A percentile compares a stretch with the other conserved stretches of the same genome.
These are phyloP conservation scores for Plecotus auritus DNA, from an alignment of 2,113 vertebrate genomes.

Conservation along the genomic window DNA sequence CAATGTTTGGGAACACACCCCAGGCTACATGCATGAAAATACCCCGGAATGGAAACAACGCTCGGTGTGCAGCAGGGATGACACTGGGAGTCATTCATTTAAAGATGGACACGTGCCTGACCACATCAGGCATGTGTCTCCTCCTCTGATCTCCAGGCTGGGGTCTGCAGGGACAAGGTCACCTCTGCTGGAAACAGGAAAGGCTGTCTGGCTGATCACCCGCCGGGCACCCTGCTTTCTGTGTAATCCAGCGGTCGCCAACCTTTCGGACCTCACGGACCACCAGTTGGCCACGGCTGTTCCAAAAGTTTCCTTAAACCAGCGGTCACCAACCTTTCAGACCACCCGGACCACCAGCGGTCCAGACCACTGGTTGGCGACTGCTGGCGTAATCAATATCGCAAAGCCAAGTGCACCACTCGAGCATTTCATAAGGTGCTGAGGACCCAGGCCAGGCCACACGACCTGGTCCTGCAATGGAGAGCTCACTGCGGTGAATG, in stretches of 20 bases:
- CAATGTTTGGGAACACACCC: background rate
- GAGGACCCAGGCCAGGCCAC: constrained; percentile 86
- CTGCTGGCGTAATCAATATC: constrained; percentile 73
- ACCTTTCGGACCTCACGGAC: no score
- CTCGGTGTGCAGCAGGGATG: constrained; percentile 84
- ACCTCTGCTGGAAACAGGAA: constrained; percentile 86
- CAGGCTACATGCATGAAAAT: background rate
- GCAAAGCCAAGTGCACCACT: constrained; percentile 85
- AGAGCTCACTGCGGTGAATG: constrained; percentile 80
- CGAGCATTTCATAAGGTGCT: constrained; percentile 86
- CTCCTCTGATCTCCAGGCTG: constrained; percentile 85
- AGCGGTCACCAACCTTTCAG: no score
- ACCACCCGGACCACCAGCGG: no score
- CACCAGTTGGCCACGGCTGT: no score
- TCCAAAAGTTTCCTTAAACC: no score
- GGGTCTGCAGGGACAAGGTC: constrained; percentile 86
- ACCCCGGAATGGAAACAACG: constrained; percentile 81
- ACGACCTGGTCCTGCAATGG: constrained; percentile 85
- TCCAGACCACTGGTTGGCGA: no score
- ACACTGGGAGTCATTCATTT: constrained; percentile 74
- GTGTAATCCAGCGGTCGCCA: constrained; percentile 61
- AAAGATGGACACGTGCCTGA: constrained; percentile 88
- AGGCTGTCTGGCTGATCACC: constrained; percentile 87
- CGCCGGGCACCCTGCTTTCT: constrained; percentile 84
- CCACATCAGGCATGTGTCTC: constrained; percentile 87